phyloP scores from a whole-genome alignment of 2,113 vertebrate species.

The Pogona vitticeps region DNA sequence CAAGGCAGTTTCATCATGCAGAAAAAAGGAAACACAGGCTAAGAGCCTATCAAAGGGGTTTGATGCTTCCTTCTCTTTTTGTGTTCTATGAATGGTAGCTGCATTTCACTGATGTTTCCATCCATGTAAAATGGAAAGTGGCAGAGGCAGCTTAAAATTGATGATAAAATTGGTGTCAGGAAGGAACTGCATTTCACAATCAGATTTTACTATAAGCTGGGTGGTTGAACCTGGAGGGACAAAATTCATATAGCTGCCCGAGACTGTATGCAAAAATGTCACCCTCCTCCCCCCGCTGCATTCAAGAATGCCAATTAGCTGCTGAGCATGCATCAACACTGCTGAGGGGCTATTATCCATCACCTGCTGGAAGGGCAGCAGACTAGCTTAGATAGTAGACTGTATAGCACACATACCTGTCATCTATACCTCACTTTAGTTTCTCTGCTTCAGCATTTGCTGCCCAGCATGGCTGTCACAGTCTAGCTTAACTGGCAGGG shows the following conservation, averaged over 20 bases:
- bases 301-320: neutral
- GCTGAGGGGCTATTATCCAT: neutral
- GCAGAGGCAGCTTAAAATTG: too few relatives aligned
- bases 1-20: too few relatives aligned
- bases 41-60: too few relatives aligned
- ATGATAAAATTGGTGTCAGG: too few relatives aligned
- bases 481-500: neutral
- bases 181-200: too few relatives aligned
- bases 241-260: neutral
- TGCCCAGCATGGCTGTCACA: neutral
- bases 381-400: neutral
- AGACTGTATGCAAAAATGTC: neutral
- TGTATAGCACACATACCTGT: neutral
- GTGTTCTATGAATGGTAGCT: too few relatives aligned
- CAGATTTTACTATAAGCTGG: too few relatives aligned
- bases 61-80: too few relatives aligned
- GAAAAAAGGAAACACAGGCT: too few relatives aligned
- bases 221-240: neutral
- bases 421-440: neutral
- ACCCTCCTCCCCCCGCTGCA: neutral
- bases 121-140: too few relatives aligned
- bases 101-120: too few relatives aligned
- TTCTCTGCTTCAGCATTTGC: neutral
- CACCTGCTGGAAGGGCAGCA: neutral
- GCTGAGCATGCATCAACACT: neutral